These are phyloP conservation scores for Heliconius erato DNA, from an alignment of 2,888 invertebrate genomes.

Conservation along the genomic window DNA sequence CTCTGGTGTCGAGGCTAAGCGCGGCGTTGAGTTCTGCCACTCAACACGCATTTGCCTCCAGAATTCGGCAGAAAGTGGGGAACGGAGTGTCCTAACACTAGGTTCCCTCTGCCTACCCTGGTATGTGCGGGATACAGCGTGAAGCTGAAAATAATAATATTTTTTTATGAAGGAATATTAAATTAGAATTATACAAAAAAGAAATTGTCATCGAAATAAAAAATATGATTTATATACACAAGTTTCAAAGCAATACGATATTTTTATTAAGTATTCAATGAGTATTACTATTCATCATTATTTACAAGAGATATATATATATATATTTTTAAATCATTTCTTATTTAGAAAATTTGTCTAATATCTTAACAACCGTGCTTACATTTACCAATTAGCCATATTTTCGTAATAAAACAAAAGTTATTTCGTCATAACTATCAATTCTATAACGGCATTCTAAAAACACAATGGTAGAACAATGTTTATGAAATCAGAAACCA, in stretches of 20 bases:
- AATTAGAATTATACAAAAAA: background rate
- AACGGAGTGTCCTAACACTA: too few species aligned
- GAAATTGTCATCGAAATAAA: too few species aligned
- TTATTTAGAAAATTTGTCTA: background rate
- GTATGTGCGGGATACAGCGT: too few species aligned
- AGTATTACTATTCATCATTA: too few species aligned
- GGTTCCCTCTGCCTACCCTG: too few species aligned
- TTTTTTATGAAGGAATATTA: background rate
- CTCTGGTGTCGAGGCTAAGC: too few species aligned
- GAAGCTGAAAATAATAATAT: background rate
- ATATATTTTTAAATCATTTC: too few species aligned
- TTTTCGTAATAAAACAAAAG: background rate
- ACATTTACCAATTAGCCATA: background rate
- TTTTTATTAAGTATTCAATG: background rate
- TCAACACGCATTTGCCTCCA: too few species aligned
- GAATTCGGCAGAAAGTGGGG: too few species aligned
- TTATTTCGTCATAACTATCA: slow-evolving; percentile 20
- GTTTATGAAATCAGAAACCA: slow-evolving; percentile 36
- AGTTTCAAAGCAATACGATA: background rate
- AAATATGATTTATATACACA: too few species aligned
- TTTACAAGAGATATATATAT: too few species aligned
- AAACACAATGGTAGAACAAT: slow-evolving; percentile 32
- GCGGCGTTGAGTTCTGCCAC: too few species aligned
- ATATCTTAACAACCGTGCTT: background rate
- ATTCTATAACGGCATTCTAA: slow-evolving; percentile 38